These are phyloP conservation scores for Allacma fusca DNA, from an alignment of 2,888 invertebrate species.

Conservation along the genomic window DNA sequence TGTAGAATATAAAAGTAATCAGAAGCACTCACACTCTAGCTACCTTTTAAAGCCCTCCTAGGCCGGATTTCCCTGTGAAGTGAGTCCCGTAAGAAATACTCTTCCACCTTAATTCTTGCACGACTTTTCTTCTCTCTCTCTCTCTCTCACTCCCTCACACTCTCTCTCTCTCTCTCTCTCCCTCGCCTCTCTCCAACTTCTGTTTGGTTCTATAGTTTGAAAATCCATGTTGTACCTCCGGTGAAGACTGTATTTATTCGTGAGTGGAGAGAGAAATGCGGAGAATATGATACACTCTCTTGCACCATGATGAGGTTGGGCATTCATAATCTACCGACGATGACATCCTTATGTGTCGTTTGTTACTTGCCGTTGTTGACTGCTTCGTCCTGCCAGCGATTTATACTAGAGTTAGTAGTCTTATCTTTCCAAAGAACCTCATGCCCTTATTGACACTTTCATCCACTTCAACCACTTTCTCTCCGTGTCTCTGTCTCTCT, in stretches of 20 bases:
- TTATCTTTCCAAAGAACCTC: constrained; percentile 35
- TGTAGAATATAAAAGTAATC: constrained; percentile 58
- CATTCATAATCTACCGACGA: constrained; percentile 27
- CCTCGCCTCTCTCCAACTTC: not conserved
- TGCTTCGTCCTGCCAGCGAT: not conserved
- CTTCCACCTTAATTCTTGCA: constrained; percentile 32
- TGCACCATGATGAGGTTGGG: constrained; percentile 31
- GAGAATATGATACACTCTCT: constrained; percentile 20
- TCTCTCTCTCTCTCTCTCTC: constrained; percentile 17
- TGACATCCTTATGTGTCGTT: constrained; percentile 5
- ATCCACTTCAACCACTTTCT: constrained; percentile 43
- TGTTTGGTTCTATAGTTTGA: not conserved
- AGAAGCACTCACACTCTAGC: constrained; percentile 32
- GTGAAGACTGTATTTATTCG: constrained; percentile 34
- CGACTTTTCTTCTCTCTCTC: constrained; percentile 28
- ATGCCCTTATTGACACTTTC: constrained; percentile 46
- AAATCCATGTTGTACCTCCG: not conserved
- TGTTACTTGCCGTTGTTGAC: constrained; percentile 3
- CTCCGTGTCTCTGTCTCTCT: not conserved
- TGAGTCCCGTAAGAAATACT: constrained; percentile 23
- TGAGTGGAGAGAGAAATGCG: constrained; percentile 20
- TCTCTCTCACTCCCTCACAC: not conserved
- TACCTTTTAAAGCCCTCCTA: constrained; percentile 49
- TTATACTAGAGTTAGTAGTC: constrained; percentile 21
- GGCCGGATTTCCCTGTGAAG: constrained; percentile 45